Evolutionary conservation across 2,888 invertebrate genomes (phyloP).

Genomic region (Blera fallax): DNA sequence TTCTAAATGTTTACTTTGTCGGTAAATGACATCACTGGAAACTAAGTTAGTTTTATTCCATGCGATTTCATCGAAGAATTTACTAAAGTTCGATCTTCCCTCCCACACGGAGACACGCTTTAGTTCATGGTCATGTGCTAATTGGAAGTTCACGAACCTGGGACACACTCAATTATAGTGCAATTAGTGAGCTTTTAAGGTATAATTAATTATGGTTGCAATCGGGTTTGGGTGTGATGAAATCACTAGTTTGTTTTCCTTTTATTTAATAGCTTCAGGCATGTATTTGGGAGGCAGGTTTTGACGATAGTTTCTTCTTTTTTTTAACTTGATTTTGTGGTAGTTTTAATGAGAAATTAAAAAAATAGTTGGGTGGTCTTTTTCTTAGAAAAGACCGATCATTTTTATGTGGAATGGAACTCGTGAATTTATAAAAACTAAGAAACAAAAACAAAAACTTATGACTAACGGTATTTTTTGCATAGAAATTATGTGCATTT

Average conservation of each 20-base stretch:
- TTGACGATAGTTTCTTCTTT: neutral
- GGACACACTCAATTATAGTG: constrained; percentile 5
- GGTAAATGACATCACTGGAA: constrained; percentile 10
- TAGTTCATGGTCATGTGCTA: constrained; percentile 17
- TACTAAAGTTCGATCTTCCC: neutral
- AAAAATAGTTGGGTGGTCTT: neutral
- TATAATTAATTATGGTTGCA: neutral
- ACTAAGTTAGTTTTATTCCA: neutral
- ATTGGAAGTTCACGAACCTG: constrained; percentile 51
- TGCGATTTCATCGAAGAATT: neutral
- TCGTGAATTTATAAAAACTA: too few relatives aligned
- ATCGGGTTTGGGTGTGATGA: neutral
- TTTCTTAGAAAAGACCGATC: neutral
- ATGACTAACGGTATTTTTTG: too few relatives aligned
- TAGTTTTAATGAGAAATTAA: neutral
- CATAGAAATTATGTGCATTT: too few relatives aligned
- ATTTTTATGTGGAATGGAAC: neutral
- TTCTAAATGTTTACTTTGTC: neutral
- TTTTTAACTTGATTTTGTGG: neutral
- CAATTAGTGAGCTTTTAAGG: constrained; percentile 11
- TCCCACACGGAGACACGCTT: neutral
- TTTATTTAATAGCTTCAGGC: neutral
- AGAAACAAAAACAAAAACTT: too few relatives aligned
- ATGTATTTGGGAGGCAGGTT: neutral
- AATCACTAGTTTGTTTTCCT: neutral